phyloP scores from a whole-genome alignment of 2,113 vertebrate genomes.

The Oreochromis aureus region DNA sequence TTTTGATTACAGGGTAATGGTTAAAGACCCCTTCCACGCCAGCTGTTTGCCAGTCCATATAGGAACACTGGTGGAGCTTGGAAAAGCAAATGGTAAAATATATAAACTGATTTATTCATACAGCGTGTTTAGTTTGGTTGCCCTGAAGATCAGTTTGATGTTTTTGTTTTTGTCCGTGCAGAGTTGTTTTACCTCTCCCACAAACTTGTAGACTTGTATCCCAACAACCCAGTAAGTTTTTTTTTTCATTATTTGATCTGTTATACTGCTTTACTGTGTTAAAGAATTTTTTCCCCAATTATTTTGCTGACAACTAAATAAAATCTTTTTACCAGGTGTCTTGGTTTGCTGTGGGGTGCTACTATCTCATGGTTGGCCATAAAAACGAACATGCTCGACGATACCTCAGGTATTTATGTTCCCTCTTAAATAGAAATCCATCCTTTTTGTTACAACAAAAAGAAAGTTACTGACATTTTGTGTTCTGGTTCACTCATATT shows the following conservation, averaged over 20 bases:
- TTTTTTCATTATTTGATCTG: background rate
- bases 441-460: background rate
- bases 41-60: constrained; percentile 98
- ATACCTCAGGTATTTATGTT: constrained; percentile 84
- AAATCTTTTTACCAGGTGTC: constrained; percentile 78
- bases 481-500: background rate
- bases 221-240: constrained; percentile 92
- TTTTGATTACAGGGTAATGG: constrained; percentile 85
- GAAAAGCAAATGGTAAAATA: constrained; percentile 91
- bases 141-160: background rate
- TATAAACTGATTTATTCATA: background rate
- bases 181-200: constrained; percentile 98
- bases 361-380: constrained; percentile 98
- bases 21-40: constrained; percentile 97
- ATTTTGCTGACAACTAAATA: background rate
- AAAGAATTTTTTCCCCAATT: rapidly evolving
- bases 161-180: constrained; percentile 45
- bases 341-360: constrained; percentile 98
- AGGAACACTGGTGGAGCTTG: constrained; percentile 94
- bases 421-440: background rate
- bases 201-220: constrained; percentile 98
- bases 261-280: background rate
- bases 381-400: constrained; percentile 95
- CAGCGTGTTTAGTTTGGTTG: background rate
- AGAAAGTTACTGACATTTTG: background rate